These are phyloP conservation scores for Ischnura elegans DNA, from an alignment of 2,888 invertebrate species.

Conservation along the genomic window DNA sequence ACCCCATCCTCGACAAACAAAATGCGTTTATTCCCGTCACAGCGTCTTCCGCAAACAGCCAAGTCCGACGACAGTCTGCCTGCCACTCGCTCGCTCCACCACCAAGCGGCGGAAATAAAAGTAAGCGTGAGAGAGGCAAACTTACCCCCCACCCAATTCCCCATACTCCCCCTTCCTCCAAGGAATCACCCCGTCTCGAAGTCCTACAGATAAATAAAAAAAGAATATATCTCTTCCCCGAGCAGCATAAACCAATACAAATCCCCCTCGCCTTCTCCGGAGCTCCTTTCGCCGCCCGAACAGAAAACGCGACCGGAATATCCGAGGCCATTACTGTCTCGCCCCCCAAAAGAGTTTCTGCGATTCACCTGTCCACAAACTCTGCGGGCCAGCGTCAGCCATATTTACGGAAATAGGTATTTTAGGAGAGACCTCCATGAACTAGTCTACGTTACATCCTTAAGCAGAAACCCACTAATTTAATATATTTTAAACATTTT, in stretches of 20 bases:
- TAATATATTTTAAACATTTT: no score
- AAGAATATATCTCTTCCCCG: not conserved
- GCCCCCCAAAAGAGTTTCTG: not conserved
- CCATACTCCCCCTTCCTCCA: not conserved
- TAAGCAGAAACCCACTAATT: no score
- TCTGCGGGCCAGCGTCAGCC: not conserved
- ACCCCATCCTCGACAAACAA: not conserved
- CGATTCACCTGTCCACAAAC: not conserved
- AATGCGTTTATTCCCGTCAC: slow-evolving; percentile 11
- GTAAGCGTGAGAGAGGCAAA: not conserved
- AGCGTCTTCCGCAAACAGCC: slow-evolving; percentile 43
- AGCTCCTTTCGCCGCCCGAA: not conserved
- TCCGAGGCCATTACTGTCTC: not conserved
- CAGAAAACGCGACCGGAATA: not conserved
- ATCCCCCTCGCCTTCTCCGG: not conserved
- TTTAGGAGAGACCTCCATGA: not conserved
- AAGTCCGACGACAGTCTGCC: slow-evolving; percentile 18
- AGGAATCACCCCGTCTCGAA: not conserved
- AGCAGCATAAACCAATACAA: slow-evolving; percentile 10
- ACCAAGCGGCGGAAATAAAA: not conserved
- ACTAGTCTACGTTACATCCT: no score
- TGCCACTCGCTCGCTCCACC: not conserved
- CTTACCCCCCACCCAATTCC: not conserved
- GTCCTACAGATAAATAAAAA: not conserved
- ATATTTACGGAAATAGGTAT: no score